A percentile compares a stretch with the other conserved stretches of the same genome.
These are phyloP conservation scores for Mythimna impura DNA, from an alignment of 2,888 invertebrate species.

Conservation along the genomic window DNA sequence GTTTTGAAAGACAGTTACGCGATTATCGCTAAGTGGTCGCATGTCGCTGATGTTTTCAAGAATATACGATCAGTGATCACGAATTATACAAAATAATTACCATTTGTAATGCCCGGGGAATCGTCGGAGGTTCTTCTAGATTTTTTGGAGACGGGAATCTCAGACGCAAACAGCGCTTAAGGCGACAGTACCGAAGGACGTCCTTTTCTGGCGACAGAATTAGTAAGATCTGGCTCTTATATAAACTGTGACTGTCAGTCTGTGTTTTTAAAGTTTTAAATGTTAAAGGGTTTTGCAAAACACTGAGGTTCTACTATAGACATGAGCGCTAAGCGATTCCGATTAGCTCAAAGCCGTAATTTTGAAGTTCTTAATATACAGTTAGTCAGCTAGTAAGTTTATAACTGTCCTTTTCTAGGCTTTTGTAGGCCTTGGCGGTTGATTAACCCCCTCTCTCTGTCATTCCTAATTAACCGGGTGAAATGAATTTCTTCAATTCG, in stretches of 20 bases:
- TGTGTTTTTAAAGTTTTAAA: slow-evolving; percentile 25
- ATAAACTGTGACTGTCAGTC: slow-evolving; percentile 7
- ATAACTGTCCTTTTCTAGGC: too few species aligned
- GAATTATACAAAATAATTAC: slow-evolving; percentile 66
- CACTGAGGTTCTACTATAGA: slow-evolving; percentile 23
- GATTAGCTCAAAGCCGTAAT: slow-evolving; percentile 20
- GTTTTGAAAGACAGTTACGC: slow-evolving; percentile 58
- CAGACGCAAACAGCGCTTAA: slow-evolving; percentile 69
- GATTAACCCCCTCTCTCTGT: too few species aligned
- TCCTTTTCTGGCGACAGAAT: slow-evolving; percentile 47
- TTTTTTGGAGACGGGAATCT: slow-evolving; percentile 72
- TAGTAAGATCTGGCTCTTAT: neutral
- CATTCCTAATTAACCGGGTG: too few species aligned
- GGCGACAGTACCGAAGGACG: slow-evolving; percentile 70
- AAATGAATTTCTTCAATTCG: neutral
- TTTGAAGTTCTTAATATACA: neutral
- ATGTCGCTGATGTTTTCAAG: slow-evolving; percentile 70
- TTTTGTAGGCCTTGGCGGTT: neutral
- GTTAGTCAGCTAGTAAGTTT: neutral
- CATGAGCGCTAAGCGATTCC: slow-evolving; percentile 50
- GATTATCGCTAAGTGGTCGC: slow-evolving; percentile 68
- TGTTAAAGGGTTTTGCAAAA: slow-evolving; percentile 11
- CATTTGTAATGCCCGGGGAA: slow-evolving; percentile 70
- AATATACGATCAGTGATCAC: slow-evolving; percentile 67
- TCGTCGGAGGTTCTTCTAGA: slow-evolving; percentile 72